Conservation (phyloP, 2,888 invertebrate species). For the Plemyria rubiginata region DNA sequence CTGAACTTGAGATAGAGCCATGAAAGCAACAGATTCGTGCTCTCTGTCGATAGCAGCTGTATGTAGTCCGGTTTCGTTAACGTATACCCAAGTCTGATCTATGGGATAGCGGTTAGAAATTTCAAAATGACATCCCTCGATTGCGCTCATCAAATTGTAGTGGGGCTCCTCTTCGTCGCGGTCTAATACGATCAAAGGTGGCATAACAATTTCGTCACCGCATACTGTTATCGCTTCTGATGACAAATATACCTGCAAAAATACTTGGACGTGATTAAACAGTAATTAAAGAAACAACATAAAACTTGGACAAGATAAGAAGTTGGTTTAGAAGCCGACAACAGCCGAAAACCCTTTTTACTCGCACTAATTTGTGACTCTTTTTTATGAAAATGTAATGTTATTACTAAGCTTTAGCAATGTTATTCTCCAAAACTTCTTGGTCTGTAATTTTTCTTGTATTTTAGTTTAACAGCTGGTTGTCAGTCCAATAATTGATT, state of each 20-base stretch:
- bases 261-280: background rate
- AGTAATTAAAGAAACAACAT: too few relatives aligned
- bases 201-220: slow-evolving; percentile 53
- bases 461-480: too few relatives aligned
- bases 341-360: too few relatives aligned
- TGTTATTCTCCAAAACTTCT: too few relatives aligned
- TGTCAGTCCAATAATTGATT: too few relatives aligned
- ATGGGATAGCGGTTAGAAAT: slow-evolving; percentile 70
- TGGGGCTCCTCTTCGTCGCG: slow-evolving; percentile 72
- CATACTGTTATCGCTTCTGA: slow-evolving; percentile 59
- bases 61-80: slow-evolving; percentile 68
- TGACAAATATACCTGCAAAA: slow-evolving; percentile 61
- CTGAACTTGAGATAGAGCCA: slow-evolving; percentile 78
- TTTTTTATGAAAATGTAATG: too few relatives aligned
- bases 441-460: too few relatives aligned
- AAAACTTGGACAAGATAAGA: too few relatives aligned
- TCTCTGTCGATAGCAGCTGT: slow-evolving; percentile 73
- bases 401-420: too few relatives aligned
- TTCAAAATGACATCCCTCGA: slow-evolving; percentile 62
- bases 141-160: slow-evolving; percentile 57
- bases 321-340: too few relatives aligned
- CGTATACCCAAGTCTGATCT: slow-evolving; percentile 71
- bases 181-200: slow-evolving; percentile 70
- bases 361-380: too few relatives aligned
- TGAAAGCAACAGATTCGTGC: slow-evolving; percentile 72